Evolutionary conservation across 2,797 vertebrate species (phyloP), one percentile per base, ranked within the genome.

Genomic region (Bovichtus variegatus): DNA sequence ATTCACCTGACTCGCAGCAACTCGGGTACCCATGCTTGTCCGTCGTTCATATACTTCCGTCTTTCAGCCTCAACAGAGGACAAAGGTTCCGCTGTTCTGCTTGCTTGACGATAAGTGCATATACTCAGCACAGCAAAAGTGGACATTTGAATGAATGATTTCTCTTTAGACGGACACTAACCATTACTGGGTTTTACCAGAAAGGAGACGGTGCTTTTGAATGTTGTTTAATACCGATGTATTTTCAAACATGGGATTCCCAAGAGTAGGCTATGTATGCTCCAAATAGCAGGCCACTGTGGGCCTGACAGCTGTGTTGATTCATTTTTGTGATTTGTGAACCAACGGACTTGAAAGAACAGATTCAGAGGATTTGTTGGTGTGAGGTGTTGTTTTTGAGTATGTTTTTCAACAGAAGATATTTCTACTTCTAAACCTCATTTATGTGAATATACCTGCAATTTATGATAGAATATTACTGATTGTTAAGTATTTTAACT

Each of bases 71-170:
- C 0, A 23, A 19, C 9, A 2, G 3, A 25, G 2, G 0, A 31
- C 36, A 80, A 87, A 41, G 19, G 94, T 94, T 94, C 94, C 94
- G 72, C 59, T 54, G 5, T n/a, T 19, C 43, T 15, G 1, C 16
- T 44, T 13, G 2, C 18, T 1, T 46, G 18, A 21, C 0, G 23
- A 29, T 13, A 9, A 49, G 15, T 4, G 10, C 4, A 2, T 3
- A 27, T 6, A 31, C 2, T 6, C 1, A 0, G 0, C 54, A 9
- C 41, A 15, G 21, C 2, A 19, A 5, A 16, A 31, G 29, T 4
- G 23, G 10, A 44, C 1, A 41, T 16, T 13, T 18, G 1, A 25
- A 1, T 43, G 2, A 59, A 12, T 27, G 13, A 1, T n/a, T 27
- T n/a, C 1, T 43, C 9, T 43, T 9, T 2, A 36, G 51, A 53